These are phyloP conservation scores for Synergus umbraculus DNA, from an alignment of 2,888 invertebrate genomes.

Conservation along the genomic window DNA sequence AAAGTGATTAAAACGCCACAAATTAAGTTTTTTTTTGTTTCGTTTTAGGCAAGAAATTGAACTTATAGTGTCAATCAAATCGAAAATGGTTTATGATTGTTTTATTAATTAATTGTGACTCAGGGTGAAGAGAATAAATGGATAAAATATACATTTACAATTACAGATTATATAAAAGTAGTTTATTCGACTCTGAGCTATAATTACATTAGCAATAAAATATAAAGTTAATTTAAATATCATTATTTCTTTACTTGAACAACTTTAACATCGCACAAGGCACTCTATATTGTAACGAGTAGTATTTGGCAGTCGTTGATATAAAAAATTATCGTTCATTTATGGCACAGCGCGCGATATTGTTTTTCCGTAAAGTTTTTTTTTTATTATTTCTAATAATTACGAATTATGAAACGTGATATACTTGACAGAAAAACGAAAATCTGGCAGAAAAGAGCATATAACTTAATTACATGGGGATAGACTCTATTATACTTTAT, in stretches of 20 bases:
- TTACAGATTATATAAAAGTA: conserved; percentile 42
- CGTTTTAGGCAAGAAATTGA: too few relatives aligned
- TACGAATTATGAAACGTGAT: conserved; percentile 28
- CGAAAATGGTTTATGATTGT: too few relatives aligned
- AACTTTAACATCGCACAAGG: conserved; percentile 46
- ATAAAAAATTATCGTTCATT: conserved; percentile 30
- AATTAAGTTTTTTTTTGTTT: too few relatives aligned
- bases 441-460: conserved; percentile 39
- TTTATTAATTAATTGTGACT: too few relatives aligned
- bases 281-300: conserved; percentile 42
- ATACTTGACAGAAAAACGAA: conserved; percentile 27
- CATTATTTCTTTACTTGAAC: conserved; percentile 42
- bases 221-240: conserved; percentile 48
- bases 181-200: conserved; percentile 31
- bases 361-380: conserved; percentile 40
- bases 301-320: conserved; percentile 48
- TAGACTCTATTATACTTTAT: conserved; percentile 49
- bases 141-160: conserved; percentile 10
- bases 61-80: too few relatives aligned
- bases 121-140: neutral
- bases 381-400: conserved; percentile 31
- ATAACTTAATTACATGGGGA: conserved; percentile 53
- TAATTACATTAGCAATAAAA: conserved; percentile 38
- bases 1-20: too few relatives aligned
- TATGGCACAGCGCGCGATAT: conserved; percentile 48